Evolutionary conservation across 2,113 vertebrate species (phyloP).

Genomic region (Misgurnus anguillicaudatus): DNA sequence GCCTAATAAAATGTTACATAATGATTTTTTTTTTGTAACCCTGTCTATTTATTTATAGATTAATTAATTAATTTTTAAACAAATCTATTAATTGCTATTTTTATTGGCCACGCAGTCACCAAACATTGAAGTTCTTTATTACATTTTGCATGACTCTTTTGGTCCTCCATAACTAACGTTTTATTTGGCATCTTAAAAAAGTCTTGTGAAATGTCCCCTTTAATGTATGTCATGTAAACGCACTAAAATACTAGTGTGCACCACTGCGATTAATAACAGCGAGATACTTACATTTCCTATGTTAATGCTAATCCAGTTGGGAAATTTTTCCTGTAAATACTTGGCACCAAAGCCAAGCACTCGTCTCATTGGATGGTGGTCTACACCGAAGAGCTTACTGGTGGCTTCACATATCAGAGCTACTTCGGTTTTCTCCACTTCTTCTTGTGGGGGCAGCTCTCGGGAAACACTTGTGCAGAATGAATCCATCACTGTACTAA

Average conservation of each 20-base stretch:
- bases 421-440: slow-evolving; percentile 63
- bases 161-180: too few species aligned
- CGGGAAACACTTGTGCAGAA: slow-evolving; percentile 61
- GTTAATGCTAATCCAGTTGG: slow-evolving; percentile 73
- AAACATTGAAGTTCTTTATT: too few species aligned
- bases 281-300: slow-evolving; percentile 81
- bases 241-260: too few species aligned
- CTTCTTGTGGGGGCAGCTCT: slow-evolving; percentile 29
- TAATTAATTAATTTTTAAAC: too few species aligned
- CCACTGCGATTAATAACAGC: neutral
- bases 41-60: too few species aligned
- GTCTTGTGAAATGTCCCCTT: too few species aligned
- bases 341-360: slow-evolving; percentile 78
- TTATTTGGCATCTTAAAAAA: too few species aligned
- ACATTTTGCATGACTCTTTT: too few species aligned
- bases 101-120: too few species aligned
- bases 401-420: slow-evolving; percentile 78
- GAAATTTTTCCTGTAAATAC: slow-evolving; percentile 80
- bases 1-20: too few species aligned
- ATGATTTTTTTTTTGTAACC: too few species aligned
- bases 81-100: too few species aligned
- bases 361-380: slow-evolving; percentile 75
- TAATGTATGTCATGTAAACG: neutral
- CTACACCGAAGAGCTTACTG: slow-evolving; percentile 70
- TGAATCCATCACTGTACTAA: slow-evolving; percentile 59